Evolutionary conservation across 2,888 invertebrate species (phyloP).

Genomic region (Hybos culiciformis): DNA sequence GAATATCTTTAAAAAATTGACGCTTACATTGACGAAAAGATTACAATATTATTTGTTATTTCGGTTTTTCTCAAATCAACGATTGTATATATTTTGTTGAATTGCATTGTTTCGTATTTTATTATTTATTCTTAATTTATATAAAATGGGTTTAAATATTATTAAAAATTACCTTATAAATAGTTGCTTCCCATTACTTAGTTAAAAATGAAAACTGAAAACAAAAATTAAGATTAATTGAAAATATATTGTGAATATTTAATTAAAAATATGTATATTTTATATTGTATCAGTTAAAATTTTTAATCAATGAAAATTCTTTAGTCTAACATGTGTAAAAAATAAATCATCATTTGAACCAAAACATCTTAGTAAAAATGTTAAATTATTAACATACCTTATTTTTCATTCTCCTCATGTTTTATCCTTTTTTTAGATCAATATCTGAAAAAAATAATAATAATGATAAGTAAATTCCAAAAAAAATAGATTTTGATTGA

Average conservation of each 20-base stretch:
- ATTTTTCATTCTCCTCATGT: too few species aligned
- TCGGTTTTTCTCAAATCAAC: neutral
- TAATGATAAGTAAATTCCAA: too few species aligned
- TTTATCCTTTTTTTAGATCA: too few species aligned
- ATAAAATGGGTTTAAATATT: neutral
- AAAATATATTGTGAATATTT: neutral
- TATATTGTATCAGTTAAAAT: constrained; percentile 1
- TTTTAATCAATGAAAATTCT: constrained; percentile 22
- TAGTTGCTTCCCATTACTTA: neutral
- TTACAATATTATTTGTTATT: too few species aligned
- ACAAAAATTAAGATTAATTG: neutral
- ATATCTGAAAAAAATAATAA: too few species aligned
- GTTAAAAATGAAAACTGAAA: neutral
- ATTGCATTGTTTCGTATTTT: too few species aligned
- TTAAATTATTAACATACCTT: too few species aligned
- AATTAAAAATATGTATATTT: neutral
- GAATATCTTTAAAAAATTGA: too few species aligned
- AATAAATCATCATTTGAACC: constrained; percentile 21
- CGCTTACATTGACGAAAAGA: neutral
- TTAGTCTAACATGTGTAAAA: constrained; percentile 32
- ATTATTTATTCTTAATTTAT: too few species aligned
- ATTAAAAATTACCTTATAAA: neutral
- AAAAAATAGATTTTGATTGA: too few species aligned
- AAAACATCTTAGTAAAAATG: neutral
- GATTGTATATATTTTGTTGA: too few species aligned